Base-by-base conservation (phyloP, 64 coral and sea anemone species). In the Porites australiensis region DNA sequence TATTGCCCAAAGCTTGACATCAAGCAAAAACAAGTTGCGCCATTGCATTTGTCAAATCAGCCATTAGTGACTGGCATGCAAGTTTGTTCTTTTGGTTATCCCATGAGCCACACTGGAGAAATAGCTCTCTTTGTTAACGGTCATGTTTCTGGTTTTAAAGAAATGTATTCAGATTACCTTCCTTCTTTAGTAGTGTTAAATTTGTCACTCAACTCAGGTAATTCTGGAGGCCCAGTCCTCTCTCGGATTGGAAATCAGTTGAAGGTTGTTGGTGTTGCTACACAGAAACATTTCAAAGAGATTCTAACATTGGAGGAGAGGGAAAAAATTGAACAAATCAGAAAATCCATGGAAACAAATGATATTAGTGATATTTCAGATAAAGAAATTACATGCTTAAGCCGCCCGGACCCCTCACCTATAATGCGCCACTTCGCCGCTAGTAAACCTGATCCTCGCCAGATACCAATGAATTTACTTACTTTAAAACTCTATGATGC, bases 401-500 rank as follows among this genome's bases (percentile, higher is more conserved):
- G 27, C 27, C 27, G 1, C 27, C 27, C 27, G 27, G 0, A 37
- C 1, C 27, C 27, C 27, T 37, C 27, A 37, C n/a, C n/a, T n/a
- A n/a, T n/a, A n/a, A n/a, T n/a, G n/a, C n/a, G n/a, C n/a, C n/a
- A n/a, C n/a, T n/a, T n/a, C n/a, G 27, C 27, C 27, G 1, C 27
- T 0, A 37, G 27, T 37, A 1, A 37, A 37, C 27, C 27, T 37
- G 49, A 19, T 27, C 74, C 45, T 18, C 18, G 45, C 49, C 74
- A 76, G n/a, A 51, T 50, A 12, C 49, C 74, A 50, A 4, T 76
- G 2, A 13, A 50, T 76, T 18, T 76, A 5, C 50, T 78, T 2
- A 78, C 49, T 0, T 57, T 78, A 54, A 78, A 78, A 78, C 75
- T 78, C 45, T 78, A 78, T 13, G 52, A 76, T 76, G 45, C 13